phyloP scores from a whole-genome alignment of 2,888 invertebrate species.

The Pyralis farinalis region DNA sequence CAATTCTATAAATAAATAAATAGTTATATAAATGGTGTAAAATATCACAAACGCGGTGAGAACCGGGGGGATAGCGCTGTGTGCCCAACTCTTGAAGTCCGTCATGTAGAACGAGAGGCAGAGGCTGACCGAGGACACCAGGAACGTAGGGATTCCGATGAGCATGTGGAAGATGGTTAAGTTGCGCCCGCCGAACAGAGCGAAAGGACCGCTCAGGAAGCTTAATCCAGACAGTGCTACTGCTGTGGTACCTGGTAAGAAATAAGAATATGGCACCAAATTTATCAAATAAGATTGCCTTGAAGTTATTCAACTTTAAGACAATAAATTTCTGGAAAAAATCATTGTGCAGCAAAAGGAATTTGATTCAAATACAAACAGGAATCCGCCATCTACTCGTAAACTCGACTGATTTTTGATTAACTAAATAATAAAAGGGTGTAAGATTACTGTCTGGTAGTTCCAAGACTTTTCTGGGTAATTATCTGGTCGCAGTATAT shows the following conservation, averaged over 20 bases:
- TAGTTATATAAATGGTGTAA: constrained; percentile 33
- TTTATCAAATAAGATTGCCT: not conserved
- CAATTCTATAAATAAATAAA: too few species aligned
- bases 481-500: too few species aligned
- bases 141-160: constrained; percentile 40
- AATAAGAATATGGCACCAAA: not conserved
- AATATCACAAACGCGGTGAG: constrained; percentile 35
- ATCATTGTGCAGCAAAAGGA: too few species aligned
- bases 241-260: constrained; percentile 35
- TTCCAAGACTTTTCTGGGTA: too few species aligned
- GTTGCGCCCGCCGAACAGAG: constrained; percentile 14
- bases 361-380: too few species aligned
- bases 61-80: constrained; percentile 18
- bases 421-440: too few species aligned
- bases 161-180: constrained; percentile 29
- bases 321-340: too few species aligned
- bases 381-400: too few species aligned
- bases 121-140: constrained; percentile 37
- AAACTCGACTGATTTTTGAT: too few species aligned
- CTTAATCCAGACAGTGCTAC: constrained; percentile 22
- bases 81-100: constrained; percentile 33
- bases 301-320: too few species aligned
- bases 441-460: too few species aligned
- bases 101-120: constrained; percentile 28
- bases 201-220: constrained; percentile 27